Conservation (phyloP, 2,797 vertebrate species). For the Gadopsis bispinosus region DNA sequence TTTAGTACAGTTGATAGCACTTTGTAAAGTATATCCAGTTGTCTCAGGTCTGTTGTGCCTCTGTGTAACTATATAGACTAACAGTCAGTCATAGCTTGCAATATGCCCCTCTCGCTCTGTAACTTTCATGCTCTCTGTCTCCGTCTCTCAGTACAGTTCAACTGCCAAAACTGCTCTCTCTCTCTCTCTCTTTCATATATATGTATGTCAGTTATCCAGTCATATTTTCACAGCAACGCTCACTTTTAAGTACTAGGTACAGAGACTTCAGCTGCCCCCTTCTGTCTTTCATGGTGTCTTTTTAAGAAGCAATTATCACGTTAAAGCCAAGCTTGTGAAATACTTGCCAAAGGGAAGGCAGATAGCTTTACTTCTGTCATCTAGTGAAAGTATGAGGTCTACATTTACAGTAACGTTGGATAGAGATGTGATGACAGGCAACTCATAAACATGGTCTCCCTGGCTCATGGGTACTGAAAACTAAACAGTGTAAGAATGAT, state of each 20-base stretch:
- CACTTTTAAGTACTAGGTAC: slow-evolving; percentile 14
- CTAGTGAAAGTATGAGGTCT: slow-evolving; percentile 20
- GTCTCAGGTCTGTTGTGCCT: slow-evolving; percentile 12
- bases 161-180: slow-evolving; percentile 17
- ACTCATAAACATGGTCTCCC: not conserved
- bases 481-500: not conserved
- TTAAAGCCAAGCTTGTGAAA: slow-evolving; percentile 24
- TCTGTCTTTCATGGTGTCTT: slow-evolving; percentile 5
- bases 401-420: slow-evolving; percentile 12
- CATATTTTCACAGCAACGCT: slow-evolving; percentile 20
- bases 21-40: not conserved
- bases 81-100: not conserved
- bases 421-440: slow-evolving; percentile 27
- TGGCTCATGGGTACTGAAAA: not conserved
- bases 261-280: slow-evolving; percentile 10
- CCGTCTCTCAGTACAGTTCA: slow-evolving; percentile 12
- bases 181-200: not conserved
- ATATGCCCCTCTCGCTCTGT: not conserved
- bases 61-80: not conserved
- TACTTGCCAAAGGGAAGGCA: slow-evolving; percentile 1
- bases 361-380: not conserved
- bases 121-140: not conserved
- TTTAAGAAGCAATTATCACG: slow-evolving; percentile 49
- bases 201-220: slow-evolving; percentile 21
- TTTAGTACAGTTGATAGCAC: not conserved